Conservation (phyloP, 2,113 vertebrate species). For the Oxyura jamaicensis region DNA sequence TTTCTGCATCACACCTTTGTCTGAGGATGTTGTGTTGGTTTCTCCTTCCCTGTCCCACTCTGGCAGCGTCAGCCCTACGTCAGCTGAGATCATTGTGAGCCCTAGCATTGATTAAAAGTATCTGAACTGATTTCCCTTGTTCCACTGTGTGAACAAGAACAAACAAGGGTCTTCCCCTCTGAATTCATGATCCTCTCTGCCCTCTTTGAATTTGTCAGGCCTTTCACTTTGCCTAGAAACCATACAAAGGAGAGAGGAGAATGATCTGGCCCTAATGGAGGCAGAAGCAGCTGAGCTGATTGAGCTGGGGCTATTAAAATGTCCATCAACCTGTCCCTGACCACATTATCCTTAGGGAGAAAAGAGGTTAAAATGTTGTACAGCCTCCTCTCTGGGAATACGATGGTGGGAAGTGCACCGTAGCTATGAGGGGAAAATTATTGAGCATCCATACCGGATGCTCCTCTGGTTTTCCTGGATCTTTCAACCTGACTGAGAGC, state of each 20-base stretch:
- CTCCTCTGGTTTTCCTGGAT: neutral
- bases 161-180: neutral
- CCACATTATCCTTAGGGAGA: neutral
- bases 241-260: neutral
- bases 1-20: neutral
- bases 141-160: neutral
- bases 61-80: neutral
- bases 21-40: neutral
- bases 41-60: neutral
- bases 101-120: neutral
- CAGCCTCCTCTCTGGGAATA: neutral
- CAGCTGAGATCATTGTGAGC: neutral
- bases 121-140: neutral
- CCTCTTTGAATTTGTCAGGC: neutral
- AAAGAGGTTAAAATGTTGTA: neutral
- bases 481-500: neutral
- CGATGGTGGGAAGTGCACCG: neutral
- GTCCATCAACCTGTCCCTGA: neutral
- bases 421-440: neutral
- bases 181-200: neutral
- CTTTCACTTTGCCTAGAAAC: neutral
- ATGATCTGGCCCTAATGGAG: neutral
- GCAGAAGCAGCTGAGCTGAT: neutral
- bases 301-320: neutral
- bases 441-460: neutral